Evolutionary conservation across 1,140 invertebrate species (phyloP).

Genomic region (Homalodisca vitripennis): DNA sequence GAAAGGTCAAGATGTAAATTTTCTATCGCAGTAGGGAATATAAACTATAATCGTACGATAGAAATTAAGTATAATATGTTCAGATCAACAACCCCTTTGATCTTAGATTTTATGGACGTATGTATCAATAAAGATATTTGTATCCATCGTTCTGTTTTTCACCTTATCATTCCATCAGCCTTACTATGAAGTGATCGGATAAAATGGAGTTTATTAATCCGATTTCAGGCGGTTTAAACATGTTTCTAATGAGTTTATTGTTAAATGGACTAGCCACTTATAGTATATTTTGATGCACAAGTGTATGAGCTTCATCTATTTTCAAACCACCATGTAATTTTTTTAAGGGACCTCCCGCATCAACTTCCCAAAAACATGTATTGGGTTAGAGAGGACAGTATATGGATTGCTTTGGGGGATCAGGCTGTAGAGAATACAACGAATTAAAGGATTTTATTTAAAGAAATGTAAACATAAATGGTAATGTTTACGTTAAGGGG

Average conservation of each 20-base stretch:
- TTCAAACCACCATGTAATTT: not conserved
- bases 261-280: not conserved
- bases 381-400: not conserved
- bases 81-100: too few relatives aligned
- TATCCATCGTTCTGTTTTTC: too few relatives aligned
- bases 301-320: conserved; percentile 6
- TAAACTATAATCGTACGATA: too few relatives aligned
- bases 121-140: too few relatives aligned
- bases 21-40: too few relatives aligned
- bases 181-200: too few relatives aligned
- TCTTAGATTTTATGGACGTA: too few relatives aligned
- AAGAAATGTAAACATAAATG: not conserved
- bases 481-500: conserved; percentile 15
- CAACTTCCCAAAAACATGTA: not conserved
- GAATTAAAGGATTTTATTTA: conserved; percentile 2
- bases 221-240: conserved; percentile 1
- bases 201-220: not conserved
- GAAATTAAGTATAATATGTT: too few relatives aligned
- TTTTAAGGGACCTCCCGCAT: not conserved
- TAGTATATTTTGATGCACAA: not conserved
- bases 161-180: too few relatives aligned
- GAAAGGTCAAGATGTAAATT: too few relatives aligned
- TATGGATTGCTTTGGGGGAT: conserved; percentile 2
- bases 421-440: not conserved
- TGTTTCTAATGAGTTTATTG: not conserved